Conservation (phyloP, 2,797 vertebrate genomes). For the Antennarius maculatus region DNA sequence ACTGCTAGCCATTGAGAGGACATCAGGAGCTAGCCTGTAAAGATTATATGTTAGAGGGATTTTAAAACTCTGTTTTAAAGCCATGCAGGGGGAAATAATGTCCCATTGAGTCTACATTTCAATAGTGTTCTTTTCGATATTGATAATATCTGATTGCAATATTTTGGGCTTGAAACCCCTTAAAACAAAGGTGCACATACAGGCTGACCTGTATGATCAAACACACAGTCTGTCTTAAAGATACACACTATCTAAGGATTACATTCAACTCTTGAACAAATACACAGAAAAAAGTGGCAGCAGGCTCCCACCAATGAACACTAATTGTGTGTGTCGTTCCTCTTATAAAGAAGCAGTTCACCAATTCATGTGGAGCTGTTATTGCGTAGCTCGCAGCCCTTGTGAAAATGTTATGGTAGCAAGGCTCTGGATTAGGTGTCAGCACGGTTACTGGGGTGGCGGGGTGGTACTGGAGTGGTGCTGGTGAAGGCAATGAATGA, state of each 20-base stretch:
- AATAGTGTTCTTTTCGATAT: background rate
- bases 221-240: slow-evolving; percentile 15
- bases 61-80: slow-evolving; percentile 14
- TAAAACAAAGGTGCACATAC: background rate
- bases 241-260: slow-evolving; percentile 54
- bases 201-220: background rate
- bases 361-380: slow-evolving; percentile 74
- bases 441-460: slow-evolving; percentile 29
- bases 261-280: slow-evolving; percentile 65
- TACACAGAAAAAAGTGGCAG: slow-evolving; percentile 57
- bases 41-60: slow-evolving; percentile 21
- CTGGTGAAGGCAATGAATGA: slow-evolving; percentile 34
- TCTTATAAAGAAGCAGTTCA: slow-evolving; percentile 78
- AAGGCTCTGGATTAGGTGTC: slow-evolving; percentile 75
- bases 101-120: too few species aligned
- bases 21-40: slow-evolving; percentile 33
- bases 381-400: slow-evolving; percentile 68
- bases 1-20: slow-evolving; percentile 56
- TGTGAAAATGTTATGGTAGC: slow-evolving; percentile 83
- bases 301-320: slow-evolving; percentile 58
- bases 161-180: background rate
- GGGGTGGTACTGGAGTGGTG: background rate
- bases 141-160: background rate
- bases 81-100: background rate
- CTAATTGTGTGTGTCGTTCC: slow-evolving; percentile 76